Percentiles rank a stretch among this genome's conserved stretches.
Conservation (phyloP, 2,888 invertebrate genomes). For the Phrixothrix hirtus region DNA sequence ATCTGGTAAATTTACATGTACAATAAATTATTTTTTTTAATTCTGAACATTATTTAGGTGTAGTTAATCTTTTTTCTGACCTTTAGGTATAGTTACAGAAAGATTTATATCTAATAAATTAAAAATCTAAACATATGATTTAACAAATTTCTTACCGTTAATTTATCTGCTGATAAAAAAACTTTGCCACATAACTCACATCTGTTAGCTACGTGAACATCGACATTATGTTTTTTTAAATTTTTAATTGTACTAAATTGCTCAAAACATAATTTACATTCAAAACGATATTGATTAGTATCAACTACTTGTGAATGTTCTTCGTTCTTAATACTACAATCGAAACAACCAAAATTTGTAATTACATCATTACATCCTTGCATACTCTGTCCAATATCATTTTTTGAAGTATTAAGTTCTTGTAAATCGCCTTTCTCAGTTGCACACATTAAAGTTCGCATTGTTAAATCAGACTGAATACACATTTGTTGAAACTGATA, state of each 20-base stretch:
- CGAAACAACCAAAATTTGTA: background rate
- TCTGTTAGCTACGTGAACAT: constrained; percentile 4
- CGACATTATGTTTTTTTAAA: constrained; percentile 11
- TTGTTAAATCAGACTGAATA: constrained; percentile 53
- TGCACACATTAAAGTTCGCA: constrained; percentile 1
- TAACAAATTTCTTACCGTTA: constrained; percentile 6
- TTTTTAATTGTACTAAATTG: constrained; percentile 1
- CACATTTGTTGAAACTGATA: constrained; percentile 59
- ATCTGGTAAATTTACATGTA: too few species aligned
- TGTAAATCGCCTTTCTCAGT: background rate
- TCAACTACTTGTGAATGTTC: background rate
- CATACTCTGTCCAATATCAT: too few species aligned
- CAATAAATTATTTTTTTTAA: too few species aligned
- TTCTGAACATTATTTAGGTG: too few species aligned
- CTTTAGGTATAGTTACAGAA: too few species aligned
- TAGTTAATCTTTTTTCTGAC: too few species aligned
- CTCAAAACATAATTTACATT: constrained; percentile 7
- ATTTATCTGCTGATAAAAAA: constrained; percentile 14
- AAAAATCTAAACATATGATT: background rate
- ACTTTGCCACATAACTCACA: constrained; percentile 11
- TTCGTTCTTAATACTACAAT: background rate
- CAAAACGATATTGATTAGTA: background rate
- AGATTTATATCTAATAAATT: background rate
- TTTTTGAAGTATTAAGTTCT: background rate
- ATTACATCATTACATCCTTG: background rate